These are phyloP conservation scores for Drosophila sp. DNA, from an alignment of 1,140 invertebrate species.

Conservation along the genomic window DNA sequence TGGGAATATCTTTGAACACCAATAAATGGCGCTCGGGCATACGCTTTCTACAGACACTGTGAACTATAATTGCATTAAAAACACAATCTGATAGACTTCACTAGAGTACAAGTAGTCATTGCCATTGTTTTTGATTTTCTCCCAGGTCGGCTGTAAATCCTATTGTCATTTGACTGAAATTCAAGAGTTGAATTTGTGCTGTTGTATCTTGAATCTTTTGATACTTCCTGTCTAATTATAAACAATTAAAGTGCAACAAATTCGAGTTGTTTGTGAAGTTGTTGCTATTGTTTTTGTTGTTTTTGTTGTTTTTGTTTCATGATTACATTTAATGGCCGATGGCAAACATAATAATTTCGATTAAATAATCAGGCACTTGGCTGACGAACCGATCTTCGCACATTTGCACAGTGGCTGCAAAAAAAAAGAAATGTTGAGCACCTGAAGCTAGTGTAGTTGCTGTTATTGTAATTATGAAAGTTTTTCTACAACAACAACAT, in stretches of 20 bases:
- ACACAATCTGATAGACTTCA: neutral
- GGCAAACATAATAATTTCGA: conserved; percentile 78
- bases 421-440: conserved; percentile 54
- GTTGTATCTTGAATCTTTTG: conserved; percentile 39
- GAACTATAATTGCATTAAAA: no score
- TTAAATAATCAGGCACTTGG: conserved; percentile 70
- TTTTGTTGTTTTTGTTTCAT: conserved; percentile 55
- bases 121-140: conserved; percentile 11
- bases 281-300: conserved; percentile 48
- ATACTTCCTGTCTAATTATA: conserved; percentile 74
- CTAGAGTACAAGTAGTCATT: conserved; percentile 1
- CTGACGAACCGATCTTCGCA: conserved; percentile 56
- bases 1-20: no score
- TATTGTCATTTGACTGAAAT: conserved; percentile 34
- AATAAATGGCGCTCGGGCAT: no score
- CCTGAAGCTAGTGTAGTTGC: conserved; percentile 21
- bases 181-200: conserved; percentile 30
- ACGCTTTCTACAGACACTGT: no score
- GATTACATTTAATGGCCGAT: conserved; percentile 74
- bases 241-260: conserved; percentile 61
- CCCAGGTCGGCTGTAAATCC: conserved; percentile 9
- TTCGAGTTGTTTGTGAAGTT: conserved; percentile 30
- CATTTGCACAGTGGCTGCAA: conserved; percentile 62
- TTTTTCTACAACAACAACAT: conserved; percentile 50
- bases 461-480: conserved; percentile 75